These are phyloP conservation scores for Gallinago jamesoni DNA, from an alignment of 2,113 vertebrate species.

Conservation along the genomic window DNA sequence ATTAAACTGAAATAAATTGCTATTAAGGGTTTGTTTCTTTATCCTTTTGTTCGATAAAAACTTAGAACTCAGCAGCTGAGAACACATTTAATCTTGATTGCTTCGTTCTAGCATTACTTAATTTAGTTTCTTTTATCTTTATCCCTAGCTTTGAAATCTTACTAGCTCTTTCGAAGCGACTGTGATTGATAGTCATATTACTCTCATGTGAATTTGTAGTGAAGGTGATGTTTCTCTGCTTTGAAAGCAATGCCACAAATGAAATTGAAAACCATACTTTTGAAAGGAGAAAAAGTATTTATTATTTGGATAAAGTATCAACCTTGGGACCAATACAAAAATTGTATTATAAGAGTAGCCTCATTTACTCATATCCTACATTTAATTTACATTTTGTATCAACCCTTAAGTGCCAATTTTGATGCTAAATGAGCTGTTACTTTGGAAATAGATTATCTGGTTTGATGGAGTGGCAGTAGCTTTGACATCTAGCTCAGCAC, in stretches of 20 bases:
- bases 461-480: slow-evolving; percentile 28
- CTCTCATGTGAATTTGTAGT: slow-evolving; percentile 59
- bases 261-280: slow-evolving; percentile 43
- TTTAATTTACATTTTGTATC: slow-evolving; percentile 67
- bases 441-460: slow-evolving; percentile 53
- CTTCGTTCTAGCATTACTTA: slow-evolving; percentile 63
- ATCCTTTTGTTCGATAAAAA: slow-evolving; percentile 47
- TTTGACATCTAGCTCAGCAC: slow-evolving; percentile 6
- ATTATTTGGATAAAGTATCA: slow-evolving; percentile 35
- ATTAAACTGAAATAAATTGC: slow-evolving; percentile 42
- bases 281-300: slow-evolving; percentile 12
- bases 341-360: not conserved
- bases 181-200: slow-evolving; percentile 63
- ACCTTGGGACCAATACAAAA: slow-evolving; percentile 2
- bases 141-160: slow-evolving; percentile 58
- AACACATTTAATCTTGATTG: slow-evolving; percentile 65
- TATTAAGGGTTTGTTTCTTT: slow-evolving; percentile 5
- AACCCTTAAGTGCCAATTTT: slow-evolving; percentile 50
- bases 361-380: slow-evolving; percentile 33
- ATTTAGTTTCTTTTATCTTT: slow-evolving; percentile 72
- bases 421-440: slow-evolving; percentile 58
- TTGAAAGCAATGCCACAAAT: slow-evolving; percentile 59
- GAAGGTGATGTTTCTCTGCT: slow-evolving; percentile 62
- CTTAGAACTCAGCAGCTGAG: slow-evolving; percentile 54
- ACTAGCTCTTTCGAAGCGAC: slow-evolving; percentile 42